Percentiles rank a stretch among this genome's conserved stretches.
Conservation (phyloP, 2,888 invertebrate species). For the Athripsodes cinereus region DNA sequence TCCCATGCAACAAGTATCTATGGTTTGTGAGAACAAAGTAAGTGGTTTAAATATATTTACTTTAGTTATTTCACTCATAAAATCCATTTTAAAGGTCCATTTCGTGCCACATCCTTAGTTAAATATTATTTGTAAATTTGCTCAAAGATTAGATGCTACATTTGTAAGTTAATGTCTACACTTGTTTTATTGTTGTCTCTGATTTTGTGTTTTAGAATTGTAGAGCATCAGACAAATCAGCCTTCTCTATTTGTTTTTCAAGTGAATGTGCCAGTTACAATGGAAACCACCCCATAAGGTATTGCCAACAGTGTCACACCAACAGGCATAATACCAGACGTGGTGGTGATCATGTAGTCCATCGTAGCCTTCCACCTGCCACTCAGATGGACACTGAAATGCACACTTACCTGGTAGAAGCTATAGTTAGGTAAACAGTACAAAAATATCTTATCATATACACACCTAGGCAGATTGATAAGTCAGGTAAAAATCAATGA, state of each 20-base stretch:
- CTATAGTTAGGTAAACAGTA: slow-evolving; percentile 81
- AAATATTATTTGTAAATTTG: too few species aligned
- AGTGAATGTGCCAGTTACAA: slow-evolving; percentile 96
- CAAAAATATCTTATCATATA: neutral
- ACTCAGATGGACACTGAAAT: slow-evolving; percentile 88
- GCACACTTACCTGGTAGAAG: slow-evolving; percentile 90
- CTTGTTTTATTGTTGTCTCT: too few species aligned
- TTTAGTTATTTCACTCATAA: neutral
- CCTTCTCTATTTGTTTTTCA: slow-evolving; percentile 93
- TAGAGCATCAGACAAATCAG: slow-evolving; percentile 82
- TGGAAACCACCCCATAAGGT: slow-evolving; percentile 88
- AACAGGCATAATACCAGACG: slow-evolving; percentile 82
- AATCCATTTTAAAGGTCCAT: neutral
- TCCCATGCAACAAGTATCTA: slow-evolving; percentile 91
- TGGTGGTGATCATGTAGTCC: slow-evolving; percentile 86
- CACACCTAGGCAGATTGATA: neutral
- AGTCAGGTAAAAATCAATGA: neutral
- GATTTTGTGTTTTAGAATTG: slow-evolving; percentile 63
- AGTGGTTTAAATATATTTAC: slow-evolving; percentile 8
- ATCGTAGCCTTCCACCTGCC: slow-evolving; percentile 77
- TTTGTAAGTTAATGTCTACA: too few species aligned
- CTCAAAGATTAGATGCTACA: too few species aligned
- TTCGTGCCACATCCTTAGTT: too few species aligned
- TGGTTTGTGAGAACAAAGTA: slow-evolving; percentile 94
- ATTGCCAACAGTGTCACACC: slow-evolving; percentile 85